Base-by-base conservation (phyloP, 2,797 vertebrate genomes). In the Sebastes matsubarae region DNA sequence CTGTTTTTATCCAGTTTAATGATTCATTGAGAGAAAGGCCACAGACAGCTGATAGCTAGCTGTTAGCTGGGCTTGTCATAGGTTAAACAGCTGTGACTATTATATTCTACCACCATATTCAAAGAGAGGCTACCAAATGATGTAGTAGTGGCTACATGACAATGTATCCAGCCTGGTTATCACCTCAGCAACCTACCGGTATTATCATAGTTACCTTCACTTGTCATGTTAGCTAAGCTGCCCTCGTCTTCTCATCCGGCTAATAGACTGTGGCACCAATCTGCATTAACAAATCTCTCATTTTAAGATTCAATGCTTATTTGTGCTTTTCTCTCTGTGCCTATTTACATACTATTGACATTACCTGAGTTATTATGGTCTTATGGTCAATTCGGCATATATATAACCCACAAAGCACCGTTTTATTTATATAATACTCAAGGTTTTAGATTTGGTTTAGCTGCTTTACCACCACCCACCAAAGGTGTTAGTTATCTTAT, bases 131-230 rank as follows among this genome's bases (percentile, higher is more conserved):
- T 8, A 0, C 50, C 2, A 68, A 77, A 57, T 16, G 32, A 42
- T 5, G 8, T 25, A 8, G 3, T 1, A 70, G 5, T 12, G 18
- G 5, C 24, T 50, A 32, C 1, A 32, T 2, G 3, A 1, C 2
- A 20, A 32, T 67, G 27, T 8, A 64, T 67, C 10, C 9, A 20
- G 22, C 8, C 25, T 25, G 4, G 8, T 52, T 42, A 68, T n/a
- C 73, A 30, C n/a, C 8, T 54, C 5, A n/a, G n/a, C 30, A 72
- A 13, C 32, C 32, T 16, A 18, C 42, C 24, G 14, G 79, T 80
- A 77, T 85, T 85, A 24, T 80, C 0, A 16, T 69, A 16, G 77
- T 86, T 88, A 84, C 74, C 87, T 67, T 85, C 68, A 77, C 72
- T 3, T 60, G 10, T 63, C 18, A 38, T 9, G 27, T 46, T 81